phyloP scores from a whole-genome alignment of 2,797 vertebrate genomes.

The Malurus splendens region DNA sequence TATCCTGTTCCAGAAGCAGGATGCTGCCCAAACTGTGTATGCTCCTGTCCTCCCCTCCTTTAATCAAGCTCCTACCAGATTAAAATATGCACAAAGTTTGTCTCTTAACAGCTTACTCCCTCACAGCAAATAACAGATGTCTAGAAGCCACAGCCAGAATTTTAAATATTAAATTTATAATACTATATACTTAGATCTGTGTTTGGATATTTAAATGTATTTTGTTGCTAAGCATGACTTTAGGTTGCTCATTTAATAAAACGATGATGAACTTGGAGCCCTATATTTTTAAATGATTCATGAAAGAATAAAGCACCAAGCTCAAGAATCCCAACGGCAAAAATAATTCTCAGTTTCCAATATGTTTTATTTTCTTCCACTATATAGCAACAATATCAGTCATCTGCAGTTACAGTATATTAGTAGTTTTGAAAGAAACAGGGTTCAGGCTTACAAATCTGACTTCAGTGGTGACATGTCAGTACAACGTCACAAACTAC shows the following conservation, averaged over 20 bases:
- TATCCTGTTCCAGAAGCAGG: background rate
- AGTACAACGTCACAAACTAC: background rate
- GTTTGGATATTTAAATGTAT: slow-evolving; percentile 16
- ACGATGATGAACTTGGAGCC: background rate
- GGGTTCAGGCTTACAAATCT: background rate
- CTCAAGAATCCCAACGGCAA: background rate
- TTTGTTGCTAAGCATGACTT: background rate
- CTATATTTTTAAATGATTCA: background rate
- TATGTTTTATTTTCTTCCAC: background rate
- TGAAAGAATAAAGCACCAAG: background rate
- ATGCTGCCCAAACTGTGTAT: background rate
- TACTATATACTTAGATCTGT: background rate
- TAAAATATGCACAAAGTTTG: slow-evolving; percentile 6
- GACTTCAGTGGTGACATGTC: background rate
- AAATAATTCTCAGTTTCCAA: background rate
- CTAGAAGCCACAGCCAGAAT: slow-evolving; percentile 10
- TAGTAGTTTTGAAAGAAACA: background rate
- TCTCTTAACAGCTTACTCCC: slow-evolving; percentile 3
- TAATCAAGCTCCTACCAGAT: background rate
- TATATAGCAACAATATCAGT: background rate
- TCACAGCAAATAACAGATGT: slow-evolving; percentile 28
- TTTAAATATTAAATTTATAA: background rate
- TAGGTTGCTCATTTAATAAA: slow-evolving; percentile 20
- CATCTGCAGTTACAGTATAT: background rate
- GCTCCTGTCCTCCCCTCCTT: background rate